A percentile compares a stretch with the other conserved stretches of the same genome.
Conservation (phyloP, 1,140 invertebrate genomes). For the Drosophila bipectinata region DNA sequence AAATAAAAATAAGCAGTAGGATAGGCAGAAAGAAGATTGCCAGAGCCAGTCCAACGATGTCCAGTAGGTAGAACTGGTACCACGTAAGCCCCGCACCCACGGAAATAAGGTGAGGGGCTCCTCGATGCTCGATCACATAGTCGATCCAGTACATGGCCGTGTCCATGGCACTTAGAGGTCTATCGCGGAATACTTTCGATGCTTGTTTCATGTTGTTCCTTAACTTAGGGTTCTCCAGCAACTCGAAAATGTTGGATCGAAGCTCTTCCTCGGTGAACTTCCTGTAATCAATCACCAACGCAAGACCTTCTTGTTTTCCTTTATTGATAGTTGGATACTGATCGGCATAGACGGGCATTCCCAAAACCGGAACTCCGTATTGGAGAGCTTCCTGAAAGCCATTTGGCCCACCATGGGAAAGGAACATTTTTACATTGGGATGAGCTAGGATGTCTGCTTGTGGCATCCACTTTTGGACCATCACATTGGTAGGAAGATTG, state of each 20-base stretch:
- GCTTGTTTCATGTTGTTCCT: slow-evolving; percentile 77
- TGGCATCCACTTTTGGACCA: slow-evolving; percentile 87
- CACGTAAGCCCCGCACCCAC: slow-evolving; percentile 85
- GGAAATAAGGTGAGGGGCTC: slow-evolving; percentile 85
- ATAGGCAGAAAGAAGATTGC: slow-evolving; percentile 85
- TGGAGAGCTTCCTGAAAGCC: slow-evolving; percentile 86
- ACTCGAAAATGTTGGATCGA: slow-evolving; percentile 73
- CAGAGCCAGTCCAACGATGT: slow-evolving; percentile 82
- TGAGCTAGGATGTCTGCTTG: slow-evolving; percentile 87
- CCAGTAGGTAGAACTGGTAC: slow-evolving; percentile 87
- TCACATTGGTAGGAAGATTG: slow-evolving; percentile 85
- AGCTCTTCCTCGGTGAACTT: slow-evolving; percentile 76
- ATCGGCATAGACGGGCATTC: slow-evolving; percentile 86
- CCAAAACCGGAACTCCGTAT: slow-evolving; percentile 86
- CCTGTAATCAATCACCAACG: slow-evolving; percentile 56
- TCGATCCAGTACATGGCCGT: slow-evolving; percentile 87
- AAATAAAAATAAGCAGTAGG: slow-evolving; percentile 86
- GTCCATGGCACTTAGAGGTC: slow-evolving; percentile 85
- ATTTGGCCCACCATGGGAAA: slow-evolving; percentile 87
- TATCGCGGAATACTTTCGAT: slow-evolving; percentile 85
- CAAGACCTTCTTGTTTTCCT: slow-evolving; percentile 46
- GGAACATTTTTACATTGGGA: slow-evolving; percentile 86
- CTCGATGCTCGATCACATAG: slow-evolving; percentile 86
- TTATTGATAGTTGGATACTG: slow-evolving; percentile 81
- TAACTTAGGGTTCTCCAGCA: slow-evolving; percentile 84